Conservation (phyloP, 2,797 vertebrate species). For the Halcyon chelicuti region DNA sequence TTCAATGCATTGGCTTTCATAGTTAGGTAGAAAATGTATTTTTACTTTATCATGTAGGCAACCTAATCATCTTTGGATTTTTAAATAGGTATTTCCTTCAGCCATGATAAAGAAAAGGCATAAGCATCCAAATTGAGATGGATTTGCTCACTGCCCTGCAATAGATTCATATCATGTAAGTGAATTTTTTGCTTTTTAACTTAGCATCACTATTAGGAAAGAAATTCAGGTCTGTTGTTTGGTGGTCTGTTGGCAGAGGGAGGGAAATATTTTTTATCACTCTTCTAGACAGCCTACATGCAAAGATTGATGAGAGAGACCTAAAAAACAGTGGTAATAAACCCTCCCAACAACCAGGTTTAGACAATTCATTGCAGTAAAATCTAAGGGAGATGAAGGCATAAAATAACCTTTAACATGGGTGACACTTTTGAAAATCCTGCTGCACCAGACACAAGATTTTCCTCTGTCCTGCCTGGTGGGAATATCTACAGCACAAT, state of each 20-base stretch:
- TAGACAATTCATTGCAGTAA: background rate
- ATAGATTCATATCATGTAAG: background rate
- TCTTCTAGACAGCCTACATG: background rate
- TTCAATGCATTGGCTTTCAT: background rate
- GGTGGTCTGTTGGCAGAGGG: background rate
- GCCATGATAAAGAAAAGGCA: background rate
- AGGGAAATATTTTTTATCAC: background rate
- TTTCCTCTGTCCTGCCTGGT: background rate
- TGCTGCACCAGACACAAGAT: background rate
- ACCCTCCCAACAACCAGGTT: background rate
- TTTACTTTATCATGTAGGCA: background rate
- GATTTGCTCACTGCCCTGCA: background rate
- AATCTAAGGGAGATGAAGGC: background rate
- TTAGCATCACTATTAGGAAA: background rate
- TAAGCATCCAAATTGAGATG: background rate
- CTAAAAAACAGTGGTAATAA: background rate
- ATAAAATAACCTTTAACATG: background rate
- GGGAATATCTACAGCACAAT: background rate
- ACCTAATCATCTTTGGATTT: background rate
- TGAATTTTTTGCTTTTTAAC: background rate
- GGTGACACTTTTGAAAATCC: background rate
- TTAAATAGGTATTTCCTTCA: background rate
- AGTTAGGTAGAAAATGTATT: background rate
- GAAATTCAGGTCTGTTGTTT: background rate
- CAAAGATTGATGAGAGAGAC: background rate